Percentiles rank a stretch among this genome's conserved stretches.
Evolutionary conservation across 2,888 invertebrate genomes (phyloP).

Genomic region (Orgyia antiqua): DNA sequence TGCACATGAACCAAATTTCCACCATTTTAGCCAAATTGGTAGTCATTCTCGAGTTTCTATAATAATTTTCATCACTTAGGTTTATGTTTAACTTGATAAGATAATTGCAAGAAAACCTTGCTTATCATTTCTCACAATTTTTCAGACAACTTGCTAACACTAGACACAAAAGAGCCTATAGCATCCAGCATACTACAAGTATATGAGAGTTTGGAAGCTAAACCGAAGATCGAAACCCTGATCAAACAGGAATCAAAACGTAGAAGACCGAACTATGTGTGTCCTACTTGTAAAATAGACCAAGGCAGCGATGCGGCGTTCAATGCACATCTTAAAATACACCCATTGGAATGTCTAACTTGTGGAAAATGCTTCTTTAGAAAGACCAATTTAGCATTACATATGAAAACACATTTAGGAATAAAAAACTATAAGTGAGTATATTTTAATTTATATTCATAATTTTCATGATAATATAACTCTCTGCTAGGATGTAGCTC

Average conservation of each 20-base stretch:
- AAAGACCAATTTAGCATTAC: constrained; percentile 85
- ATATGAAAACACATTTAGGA: constrained; percentile 88
- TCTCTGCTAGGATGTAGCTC: no score
- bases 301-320: constrained; percentile 83
- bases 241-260: constrained; percentile 65
- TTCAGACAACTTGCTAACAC: constrained; percentile 42
- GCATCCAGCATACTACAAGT: constrained; percentile 47
- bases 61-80: no score
- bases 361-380: constrained; percentile 89
- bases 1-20: no score
- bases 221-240: constrained; percentile 65
- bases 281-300: constrained; percentile 74
- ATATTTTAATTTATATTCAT: background rate
- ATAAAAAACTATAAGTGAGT: constrained; percentile 83
- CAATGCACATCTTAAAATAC: constrained; percentile 85
- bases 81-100: no score
- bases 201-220: constrained; percentile 51
- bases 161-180: constrained; percentile 55
- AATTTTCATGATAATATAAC: no score
- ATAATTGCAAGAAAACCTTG: no score
- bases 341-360: constrained; percentile 89
- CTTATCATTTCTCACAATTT: no score
- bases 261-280: constrained; percentile 50
- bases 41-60: no score
- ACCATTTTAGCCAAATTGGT: no score